Base-by-base conservation (phyloP, 2,888 invertebrate genomes). In the Steinernema hermaphroditum region DNA sequence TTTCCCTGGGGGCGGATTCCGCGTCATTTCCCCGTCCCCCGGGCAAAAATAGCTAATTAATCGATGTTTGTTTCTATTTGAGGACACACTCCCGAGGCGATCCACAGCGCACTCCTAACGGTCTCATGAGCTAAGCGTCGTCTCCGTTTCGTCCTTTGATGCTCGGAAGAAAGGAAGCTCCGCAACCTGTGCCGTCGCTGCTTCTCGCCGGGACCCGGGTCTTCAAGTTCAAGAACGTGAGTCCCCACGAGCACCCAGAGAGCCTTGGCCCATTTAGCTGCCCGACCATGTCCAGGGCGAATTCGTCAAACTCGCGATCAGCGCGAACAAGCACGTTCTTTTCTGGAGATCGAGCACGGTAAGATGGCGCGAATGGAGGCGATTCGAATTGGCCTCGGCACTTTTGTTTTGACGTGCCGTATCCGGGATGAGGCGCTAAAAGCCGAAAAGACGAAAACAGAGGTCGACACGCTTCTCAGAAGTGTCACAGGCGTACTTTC, bases 171-270 rank as follows among this genome's bases (percentile, higher is more conserved):
- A 62, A 32, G 62, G 62, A 62, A 62, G 27, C 62, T 62, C 62
- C 62, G 32, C 62, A 12, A 62, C 62, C 62, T 24, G 62, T 62
- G 27, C 27, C 29, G 8, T 32, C 62, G 62, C 27, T 29, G 9
- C 62, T 62, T 29, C 29, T 62, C 62, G 62, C 27, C 62, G 62
- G 62, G 4, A 62, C 29, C 62, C 29, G 62, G 16, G 62, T 62
- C 62, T 62, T 62, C 62, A 62, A 62, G 62, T 62, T 62, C 62
- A 62, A 62, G 62, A 62, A 62, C 62, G 62, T 62, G 29, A 29
- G 62, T 62, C 32, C 16, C 32, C 22, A 54, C 24, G n/a, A 12
- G 32, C 19, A 2, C 29, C 27, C 2, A 29, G 9, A 12, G n/a
- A 32, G 27, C 29, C n/a, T 32, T 4, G 16, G 16, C 32, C 37